A percentile compares a stretch with the other conserved stretches of the same genome.
Conservation (phyloP, 2,797 vertebrate species). For the Anguilla marmorata region DNA sequence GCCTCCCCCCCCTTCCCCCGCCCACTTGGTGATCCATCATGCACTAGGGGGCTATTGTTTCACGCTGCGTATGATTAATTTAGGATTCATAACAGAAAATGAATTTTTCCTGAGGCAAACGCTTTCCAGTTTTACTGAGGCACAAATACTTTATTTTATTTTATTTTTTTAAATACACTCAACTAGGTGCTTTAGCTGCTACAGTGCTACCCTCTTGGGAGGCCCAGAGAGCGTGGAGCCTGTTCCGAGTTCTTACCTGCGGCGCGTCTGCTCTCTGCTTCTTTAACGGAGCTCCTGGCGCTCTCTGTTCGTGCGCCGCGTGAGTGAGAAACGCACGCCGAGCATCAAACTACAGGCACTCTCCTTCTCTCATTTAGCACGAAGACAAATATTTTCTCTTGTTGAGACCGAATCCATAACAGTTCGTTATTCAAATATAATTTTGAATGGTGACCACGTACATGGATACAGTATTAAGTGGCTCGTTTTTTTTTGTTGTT, state of each 20-base stretch:
- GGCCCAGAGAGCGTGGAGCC: neutral
- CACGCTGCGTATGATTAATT: constrained; percentile 46
- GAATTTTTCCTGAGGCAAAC: constrained; percentile 47
- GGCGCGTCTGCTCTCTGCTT: neutral
- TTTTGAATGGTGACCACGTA: neutral
- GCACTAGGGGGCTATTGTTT: constrained; percentile 30
- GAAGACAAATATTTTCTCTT: neutral
- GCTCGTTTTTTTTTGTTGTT: neutral
- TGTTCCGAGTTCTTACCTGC: neutral
- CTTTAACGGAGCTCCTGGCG: neutral
- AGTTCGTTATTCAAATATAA: neutral
- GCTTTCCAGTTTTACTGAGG: constrained; percentile 34
- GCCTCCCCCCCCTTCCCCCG: neutral
- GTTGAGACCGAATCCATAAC: neutral
- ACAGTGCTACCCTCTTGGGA: constrained; percentile 5
- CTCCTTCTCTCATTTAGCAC: neutral
- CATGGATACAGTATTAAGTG: neutral
- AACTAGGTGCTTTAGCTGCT: constrained; percentile 19
- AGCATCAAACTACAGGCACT: neutral
- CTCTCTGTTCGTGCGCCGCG: neutral
- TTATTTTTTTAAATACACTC: constrained; percentile 32
- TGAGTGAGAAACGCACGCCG: constrained; percentile 18
- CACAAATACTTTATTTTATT: constrained; percentile 23
- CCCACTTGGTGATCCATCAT: constrained; percentile 20
- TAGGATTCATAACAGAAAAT: constrained; percentile 34